Conservation (phyloP, 2,888 invertebrate species). For the Heliconius cydno region DNA sequence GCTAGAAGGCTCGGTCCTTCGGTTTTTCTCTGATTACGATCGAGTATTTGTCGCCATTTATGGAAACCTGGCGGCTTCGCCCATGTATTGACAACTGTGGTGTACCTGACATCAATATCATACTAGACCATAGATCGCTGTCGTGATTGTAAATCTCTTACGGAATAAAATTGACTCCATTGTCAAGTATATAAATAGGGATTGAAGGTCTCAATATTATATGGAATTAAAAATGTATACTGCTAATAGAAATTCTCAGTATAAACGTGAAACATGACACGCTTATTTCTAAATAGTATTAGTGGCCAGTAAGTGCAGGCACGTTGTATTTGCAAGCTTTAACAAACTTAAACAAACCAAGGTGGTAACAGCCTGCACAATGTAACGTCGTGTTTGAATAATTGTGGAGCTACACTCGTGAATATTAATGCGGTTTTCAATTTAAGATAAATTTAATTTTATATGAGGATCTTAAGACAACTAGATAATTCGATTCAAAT, state of each 20-base stretch:
- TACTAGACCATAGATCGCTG: constrained; percentile 71
- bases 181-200: background rate
- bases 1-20: constrained; percentile 61
- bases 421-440: constrained; percentile 63
- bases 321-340: constrained; percentile 57
- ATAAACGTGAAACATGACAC: constrained; percentile 69
- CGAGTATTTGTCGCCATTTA: constrained; percentile 72
- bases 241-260: constrained; percentile 58
- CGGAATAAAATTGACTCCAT: background rate
- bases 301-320: constrained; percentile 62
- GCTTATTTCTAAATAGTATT: constrained; percentile 64
- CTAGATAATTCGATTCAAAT: background rate
- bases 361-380: constrained; percentile 49
- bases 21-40: constrained; percentile 79
- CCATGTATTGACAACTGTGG: constrained; percentile 78
- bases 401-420: constrained; percentile 61
- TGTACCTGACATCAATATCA: constrained; percentile 70
- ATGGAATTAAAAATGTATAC: constrained; percentile 40
- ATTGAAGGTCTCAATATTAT: background rate
- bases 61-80: constrained; percentile 70
- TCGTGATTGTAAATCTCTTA: constrained; percentile 57
- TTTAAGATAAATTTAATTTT: constrained; percentile 45
- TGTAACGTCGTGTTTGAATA: constrained; percentile 64
- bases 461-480: constrained; percentile 28
- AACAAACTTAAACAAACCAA: constrained; percentile 60